Conservation (phyloP, 1,140 invertebrate species). For the Melitaea cinxia region DNA sequence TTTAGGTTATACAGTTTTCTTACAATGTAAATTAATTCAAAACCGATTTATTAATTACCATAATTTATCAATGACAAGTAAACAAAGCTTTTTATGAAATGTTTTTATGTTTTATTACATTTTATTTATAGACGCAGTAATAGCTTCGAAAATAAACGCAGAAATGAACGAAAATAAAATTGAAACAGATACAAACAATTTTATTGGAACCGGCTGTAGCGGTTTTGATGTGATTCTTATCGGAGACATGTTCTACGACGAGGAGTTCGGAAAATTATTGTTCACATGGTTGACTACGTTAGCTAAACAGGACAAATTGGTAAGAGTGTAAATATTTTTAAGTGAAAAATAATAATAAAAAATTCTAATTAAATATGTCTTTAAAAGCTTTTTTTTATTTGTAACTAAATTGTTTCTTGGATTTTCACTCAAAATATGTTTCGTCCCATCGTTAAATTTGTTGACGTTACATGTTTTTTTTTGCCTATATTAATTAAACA, state of each 20-base stretch:
- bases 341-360: background rate
- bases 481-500: no score
- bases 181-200: conserved; percentile 62
- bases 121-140: conserved; percentile 50
- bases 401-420: no score
- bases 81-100: background rate
- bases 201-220: conserved; percentile 60
- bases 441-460: no score
- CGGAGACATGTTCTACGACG: conserved; percentile 83
- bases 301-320: conserved; percentile 52
- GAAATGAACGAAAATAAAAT: conserved; percentile 72
- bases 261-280: conserved; percentile 72
- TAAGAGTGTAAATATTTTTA: conserved; percentile 31
- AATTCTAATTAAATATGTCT: conserved; percentile 1
- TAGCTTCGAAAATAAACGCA: conserved; percentile 78
- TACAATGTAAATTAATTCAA: no score
- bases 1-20: no score
- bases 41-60: no score
- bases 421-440: no score
- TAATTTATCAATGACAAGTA: no score
- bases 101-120: background rate
- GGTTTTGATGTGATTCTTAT: conserved; percentile 79
- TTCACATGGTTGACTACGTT: conserved; percentile 75
- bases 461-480: no score
- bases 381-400: no score